Percentiles rank a stretch among this genome's conserved stretches.
These are phyloP conservation scores for Pseudomyrmex sp. DNA, from an alignment of 1,140 invertebrate species.

Conservation along the genomic window DNA sequence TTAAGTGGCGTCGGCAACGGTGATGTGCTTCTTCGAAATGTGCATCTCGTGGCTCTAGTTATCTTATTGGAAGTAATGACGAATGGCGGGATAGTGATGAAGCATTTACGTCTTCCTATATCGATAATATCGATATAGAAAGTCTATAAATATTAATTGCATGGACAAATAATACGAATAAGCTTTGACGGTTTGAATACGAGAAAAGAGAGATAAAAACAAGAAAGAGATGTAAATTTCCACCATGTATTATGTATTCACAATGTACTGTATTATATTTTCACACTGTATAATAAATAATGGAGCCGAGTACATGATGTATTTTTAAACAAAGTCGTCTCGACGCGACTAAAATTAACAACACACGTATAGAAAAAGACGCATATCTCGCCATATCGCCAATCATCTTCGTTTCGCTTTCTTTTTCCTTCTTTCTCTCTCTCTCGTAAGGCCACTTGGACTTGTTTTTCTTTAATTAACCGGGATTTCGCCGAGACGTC, in stretches of 20 bases:
- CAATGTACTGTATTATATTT: background rate
- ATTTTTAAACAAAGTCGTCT: constrained; percentile 37
- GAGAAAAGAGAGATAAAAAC: no score
- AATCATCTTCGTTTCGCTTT: constrained; percentile 18
- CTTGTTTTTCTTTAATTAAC: constrained; percentile 57
- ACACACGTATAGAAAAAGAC: constrained; percentile 42
- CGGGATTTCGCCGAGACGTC: background rate
- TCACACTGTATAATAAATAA: background rate
- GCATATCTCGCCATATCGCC: constrained; percentile 4
- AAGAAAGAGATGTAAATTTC: background rate
- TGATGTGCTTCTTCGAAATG: background rate
- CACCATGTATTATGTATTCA: no score
- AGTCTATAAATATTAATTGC: no score
- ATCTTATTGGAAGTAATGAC: constrained; percentile 12
- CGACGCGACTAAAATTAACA: constrained; percentile 49
- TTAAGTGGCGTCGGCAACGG: constrained; percentile 31
- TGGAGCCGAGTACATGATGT: constrained; percentile 16
- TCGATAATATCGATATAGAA: constrained; percentile 2
- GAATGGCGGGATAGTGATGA: background rate
- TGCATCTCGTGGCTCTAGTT: constrained; percentile 28
- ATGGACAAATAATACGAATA: no score
- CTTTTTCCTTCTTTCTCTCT: constrained; percentile 15
- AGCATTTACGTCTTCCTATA: background rate
- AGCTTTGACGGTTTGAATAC: background rate
- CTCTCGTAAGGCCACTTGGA: constrained; percentile 5